Evolutionary conservation across 2,888 invertebrate genomes (phyloP).

Genomic region (Hydriomena furcata): DNA sequence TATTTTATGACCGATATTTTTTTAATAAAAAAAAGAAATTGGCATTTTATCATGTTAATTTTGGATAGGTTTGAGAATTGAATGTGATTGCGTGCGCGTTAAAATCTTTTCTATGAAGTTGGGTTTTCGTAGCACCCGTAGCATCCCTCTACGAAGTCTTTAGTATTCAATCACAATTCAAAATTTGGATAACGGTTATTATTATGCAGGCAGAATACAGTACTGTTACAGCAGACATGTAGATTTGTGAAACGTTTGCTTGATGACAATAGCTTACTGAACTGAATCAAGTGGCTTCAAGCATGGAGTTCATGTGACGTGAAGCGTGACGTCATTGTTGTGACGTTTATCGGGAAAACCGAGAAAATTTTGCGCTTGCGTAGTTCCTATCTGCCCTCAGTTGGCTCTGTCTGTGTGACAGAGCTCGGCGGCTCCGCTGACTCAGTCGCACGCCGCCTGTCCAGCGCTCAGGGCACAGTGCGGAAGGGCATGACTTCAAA

Average conservation of each 20-base stretch:
- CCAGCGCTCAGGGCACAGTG: slow-evolving; percentile 62
- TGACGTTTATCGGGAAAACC: slow-evolving; percentile 57
- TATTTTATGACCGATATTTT: too few species aligned
- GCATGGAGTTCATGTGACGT: slow-evolving; percentile 38
- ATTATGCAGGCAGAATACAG: too few species aligned
- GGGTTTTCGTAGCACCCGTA: slow-evolving; percentile 7
- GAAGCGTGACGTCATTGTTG: slow-evolving; percentile 49
- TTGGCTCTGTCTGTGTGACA: slow-evolving; percentile 43
- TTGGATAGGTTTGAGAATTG: too few species aligned
- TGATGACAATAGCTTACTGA: slow-evolving; percentile 7
- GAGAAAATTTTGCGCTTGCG: slow-evolving; percentile 73
- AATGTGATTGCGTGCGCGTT: slow-evolving; percentile 38
- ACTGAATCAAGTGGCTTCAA: slow-evolving; percentile 24
- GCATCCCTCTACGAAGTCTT: slow-evolving; percentile 11
- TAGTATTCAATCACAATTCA: too few species aligned
- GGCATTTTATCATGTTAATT: too few species aligned
- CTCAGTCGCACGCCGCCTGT: slow-evolving; percentile 63
- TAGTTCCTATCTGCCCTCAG: slow-evolving; percentile 57
- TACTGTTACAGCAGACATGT: too few species aligned
- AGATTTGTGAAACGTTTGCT: background rate
- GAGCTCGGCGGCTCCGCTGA: slow-evolving; percentile 36
- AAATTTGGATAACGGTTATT: too few species aligned
- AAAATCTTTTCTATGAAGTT: slow-evolving; percentile 43
- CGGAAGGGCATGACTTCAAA: slow-evolving; percentile 57
- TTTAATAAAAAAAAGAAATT: too few species aligned